Evolutionary conservation across 2,797 vertebrate genomes (phyloP).

Genomic region (Gobionotothen gibberifrons): DNA sequence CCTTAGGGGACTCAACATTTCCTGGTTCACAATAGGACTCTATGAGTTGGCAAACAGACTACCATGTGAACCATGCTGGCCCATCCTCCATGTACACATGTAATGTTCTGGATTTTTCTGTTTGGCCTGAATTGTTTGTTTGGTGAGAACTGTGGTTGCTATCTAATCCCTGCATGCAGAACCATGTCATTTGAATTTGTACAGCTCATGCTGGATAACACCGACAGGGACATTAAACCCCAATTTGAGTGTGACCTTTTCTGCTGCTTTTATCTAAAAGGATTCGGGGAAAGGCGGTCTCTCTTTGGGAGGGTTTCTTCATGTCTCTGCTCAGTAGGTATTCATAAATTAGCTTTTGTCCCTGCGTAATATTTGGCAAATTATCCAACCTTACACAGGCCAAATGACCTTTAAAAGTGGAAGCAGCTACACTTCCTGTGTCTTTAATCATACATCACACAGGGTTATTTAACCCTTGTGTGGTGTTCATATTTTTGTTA

Average conservation of each 20-base stretch:
- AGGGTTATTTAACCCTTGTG: conserved; percentile 35
- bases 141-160: conserved; percentile 36
- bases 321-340: conserved; percentile 32
- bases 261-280: conserved; percentile 58
- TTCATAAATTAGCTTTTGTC: conserved; percentile 58
- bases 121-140: conserved; percentile 53
- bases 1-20: no score
- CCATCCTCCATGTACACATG: conserved; percentile 10
- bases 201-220: conserved; percentile 49
- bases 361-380: conserved; percentile 37
- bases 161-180: conserved; percentile 60
- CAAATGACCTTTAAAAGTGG: conserved; percentile 54
- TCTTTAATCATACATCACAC: conserved; percentile 57
- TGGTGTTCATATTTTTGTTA: no score
- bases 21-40: no score
- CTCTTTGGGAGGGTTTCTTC: conserved; percentile 43
- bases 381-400: conserved; percentile 37
- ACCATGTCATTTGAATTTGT: conserved; percentile 52
- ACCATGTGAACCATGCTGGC: not conserved
- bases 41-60: no score
- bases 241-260: conserved; percentile 71
- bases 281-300: conserved; percentile 31
- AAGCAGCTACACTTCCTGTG: conserved; percentile 14
- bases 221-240: conserved; percentile 60
- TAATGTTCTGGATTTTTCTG: conserved; percentile 18